A percentile compares a stretch with the other conserved stretches of the same genome.
Evolutionary conservation across 2,797 vertebrate species (phyloP).

Genomic region (Hemibagrus guttatus): DNA sequence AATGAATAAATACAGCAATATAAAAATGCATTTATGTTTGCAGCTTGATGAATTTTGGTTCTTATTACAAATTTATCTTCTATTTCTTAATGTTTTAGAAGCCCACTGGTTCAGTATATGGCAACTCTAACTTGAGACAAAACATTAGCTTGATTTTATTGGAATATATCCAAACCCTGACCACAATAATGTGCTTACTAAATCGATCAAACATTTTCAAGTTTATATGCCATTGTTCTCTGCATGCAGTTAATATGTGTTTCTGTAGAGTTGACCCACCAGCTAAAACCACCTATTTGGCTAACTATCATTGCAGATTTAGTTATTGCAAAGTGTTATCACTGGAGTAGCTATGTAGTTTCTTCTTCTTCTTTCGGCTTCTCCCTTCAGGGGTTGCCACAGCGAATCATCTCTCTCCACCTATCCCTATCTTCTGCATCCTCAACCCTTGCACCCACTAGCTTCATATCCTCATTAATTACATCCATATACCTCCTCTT

Average conservation of each 20-base stretch:
- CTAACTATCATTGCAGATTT: neutral
- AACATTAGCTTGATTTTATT: neutral
- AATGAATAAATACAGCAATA: neutral
- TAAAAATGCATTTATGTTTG: neutral
- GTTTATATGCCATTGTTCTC: neutral
- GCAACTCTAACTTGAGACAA: neutral
- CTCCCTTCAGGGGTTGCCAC: too few relatives aligned
- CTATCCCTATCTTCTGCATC: too few relatives aligned
- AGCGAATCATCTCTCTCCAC: too few relatives aligned
- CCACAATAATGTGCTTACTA: neutral
- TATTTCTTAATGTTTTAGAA: neutral
- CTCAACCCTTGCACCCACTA: too few relatives aligned
- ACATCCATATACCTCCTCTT: too few relatives aligned
- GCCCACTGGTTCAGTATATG: neutral
- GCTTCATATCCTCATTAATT: too few relatives aligned
- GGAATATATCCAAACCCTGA: neutral
- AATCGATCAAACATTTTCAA: neutral
- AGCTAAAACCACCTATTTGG: neutral
- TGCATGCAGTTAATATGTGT: neutral
- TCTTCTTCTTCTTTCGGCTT: too few relatives aligned
- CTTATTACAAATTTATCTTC: constrained; percentile 1
- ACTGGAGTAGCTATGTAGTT: neutral
- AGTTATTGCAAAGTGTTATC: neutral
- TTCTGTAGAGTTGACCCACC: neutral
- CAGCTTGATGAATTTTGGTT: neutral